Evolutionary conservation across 2,888 invertebrate genomes (phyloP).

Genomic region (Drosophila neotestacea): DNA sequence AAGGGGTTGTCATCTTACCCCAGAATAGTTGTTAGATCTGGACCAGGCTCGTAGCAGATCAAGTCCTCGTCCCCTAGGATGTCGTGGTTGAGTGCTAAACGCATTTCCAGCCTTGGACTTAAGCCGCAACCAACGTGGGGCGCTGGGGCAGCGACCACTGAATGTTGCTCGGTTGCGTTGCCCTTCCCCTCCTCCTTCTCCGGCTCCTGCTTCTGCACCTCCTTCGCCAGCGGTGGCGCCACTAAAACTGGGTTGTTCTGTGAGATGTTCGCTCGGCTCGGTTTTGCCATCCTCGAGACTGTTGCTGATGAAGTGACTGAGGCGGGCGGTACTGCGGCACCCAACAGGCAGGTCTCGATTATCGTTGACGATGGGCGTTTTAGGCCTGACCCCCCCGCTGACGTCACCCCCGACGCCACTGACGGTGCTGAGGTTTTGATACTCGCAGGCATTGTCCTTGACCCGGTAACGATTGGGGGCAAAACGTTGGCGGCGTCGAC

Average conservation of each 20-base stretch:
- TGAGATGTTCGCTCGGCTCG: constrained; percentile 49
- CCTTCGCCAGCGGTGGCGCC: constrained; percentile 26
- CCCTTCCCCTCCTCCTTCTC: constrained; percentile 5
- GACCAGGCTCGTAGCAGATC: constrained; percentile 86
- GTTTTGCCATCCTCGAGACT: constrained; percentile 82
- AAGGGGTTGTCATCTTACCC: constrained; percentile 69
- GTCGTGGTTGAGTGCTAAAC: constrained; percentile 87
- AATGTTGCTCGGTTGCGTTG: constrained; percentile 60
- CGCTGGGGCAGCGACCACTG: constrained; percentile 67
- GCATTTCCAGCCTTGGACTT: constrained; percentile 89
- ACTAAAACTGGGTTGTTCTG: constrained; percentile 52
- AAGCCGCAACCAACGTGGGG: constrained; percentile 85
- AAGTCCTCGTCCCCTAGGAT: constrained; percentile 86
- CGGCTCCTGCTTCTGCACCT: constrained; percentile 18
- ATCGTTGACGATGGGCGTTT: constrained; percentile 83
- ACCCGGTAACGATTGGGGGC: constrained; percentile 71
- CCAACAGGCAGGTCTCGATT: constrained; percentile 85
- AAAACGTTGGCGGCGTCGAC: constrained; percentile 83
- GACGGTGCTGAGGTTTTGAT: constrained; percentile 58
- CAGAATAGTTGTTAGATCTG: constrained; percentile 85
- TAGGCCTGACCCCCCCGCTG: constrained; percentile 65
- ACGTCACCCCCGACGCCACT: constrained; percentile 27
- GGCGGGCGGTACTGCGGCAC: constrained; percentile 76
- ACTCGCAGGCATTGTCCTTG: constrained; percentile 68
- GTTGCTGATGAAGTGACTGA: constrained; percentile 83